A percentile compares a stretch with the other conserved stretches of the same genome.
phyloP scores from a whole-genome alignment of 64 coral and sea anemone genomes.

The Pachyseris speciosa region DNA sequence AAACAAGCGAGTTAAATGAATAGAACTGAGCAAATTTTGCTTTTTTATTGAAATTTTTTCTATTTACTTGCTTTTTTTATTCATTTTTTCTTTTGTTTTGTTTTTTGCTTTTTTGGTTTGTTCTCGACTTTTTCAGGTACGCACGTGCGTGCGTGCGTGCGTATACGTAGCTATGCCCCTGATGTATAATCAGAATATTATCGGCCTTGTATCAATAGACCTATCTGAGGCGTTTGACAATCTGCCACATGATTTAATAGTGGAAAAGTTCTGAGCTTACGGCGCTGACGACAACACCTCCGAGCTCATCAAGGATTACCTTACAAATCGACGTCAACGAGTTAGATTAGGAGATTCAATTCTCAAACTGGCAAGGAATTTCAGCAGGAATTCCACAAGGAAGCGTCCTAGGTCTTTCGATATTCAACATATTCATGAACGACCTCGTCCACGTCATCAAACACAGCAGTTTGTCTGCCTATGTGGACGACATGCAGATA shows the following conservation, averaged over 20 bases:
- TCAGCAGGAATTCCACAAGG: constrained; percentile 43
- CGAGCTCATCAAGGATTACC: constrained; percentile 7
- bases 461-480: not conserved
- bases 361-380: constrained; percentile 47
- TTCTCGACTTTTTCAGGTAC: no score
- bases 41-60: no score
- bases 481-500: constrained; percentile 38
- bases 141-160: no score
- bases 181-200: constrained; percentile 22
- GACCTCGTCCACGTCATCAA: constrained; percentile 21
- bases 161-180: no score
- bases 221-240: constrained; percentile 44
- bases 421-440: constrained; percentile 55
- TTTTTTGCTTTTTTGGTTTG: no score
- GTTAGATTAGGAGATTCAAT: constrained; percentile 40
- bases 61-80: no score
- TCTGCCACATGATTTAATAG: constrained; percentile 8
- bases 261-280: constrained; percentile 40
- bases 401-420: not conserved
- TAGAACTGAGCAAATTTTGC: no score
- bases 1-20: no score
- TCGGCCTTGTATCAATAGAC: constrained; percentile 38
- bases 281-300: constrained; percentile 21
- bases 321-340: constrained; percentile 48
- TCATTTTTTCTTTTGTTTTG: no score